Base-by-base conservation (phyloP, 2,797 vertebrate genomes). In the Darevskia mixta region DNA sequence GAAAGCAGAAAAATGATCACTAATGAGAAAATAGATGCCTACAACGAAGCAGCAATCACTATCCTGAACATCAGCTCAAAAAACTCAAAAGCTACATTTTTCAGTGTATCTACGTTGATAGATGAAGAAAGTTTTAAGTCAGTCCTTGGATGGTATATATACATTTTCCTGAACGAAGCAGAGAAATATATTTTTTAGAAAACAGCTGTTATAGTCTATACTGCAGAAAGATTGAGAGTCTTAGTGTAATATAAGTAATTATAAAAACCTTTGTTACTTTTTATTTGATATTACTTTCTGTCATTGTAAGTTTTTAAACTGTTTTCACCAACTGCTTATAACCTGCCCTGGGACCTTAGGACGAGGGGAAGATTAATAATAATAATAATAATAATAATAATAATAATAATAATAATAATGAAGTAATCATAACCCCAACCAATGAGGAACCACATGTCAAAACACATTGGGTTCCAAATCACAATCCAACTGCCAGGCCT, bases 1-100 rank as follows among this genome's bases (percentile, higher is more conserved):
- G 98, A 98, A 89, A 98, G 93, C 96, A 97, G 98, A 91, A 99
- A 98, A 95, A 98, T 99, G 98, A 99, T 99, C 95, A 99, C 99
- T 90, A 99, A 99, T 92, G 96, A 98, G 85, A 98, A 98, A 96
- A 97, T 99, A 91, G 97, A 98, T 90, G 96, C 98, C 71, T 99
- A 99, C 95, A 99, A 99, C 58, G 97, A 98, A 88, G 98, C 97
- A 8, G 98, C 98, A 5, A 91, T 97, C 85, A 97, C 95, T 43
- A 97, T 98, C 89, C 96, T 99, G 78, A 98, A 98, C 92, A 96
- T 97, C 96, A 98, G 97, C 94, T 97, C 98, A 90, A 96, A 96
- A 81, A 97, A 96, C 85, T 93, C 97, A 87, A 96, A 97, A 94
- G 96, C 98, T 86, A 98, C 98, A 94, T 95, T 99, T 89, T 95